phyloP scores from a whole-genome alignment of 2,113 vertebrate species.

The Semicossyphus pulcher region DNA sequence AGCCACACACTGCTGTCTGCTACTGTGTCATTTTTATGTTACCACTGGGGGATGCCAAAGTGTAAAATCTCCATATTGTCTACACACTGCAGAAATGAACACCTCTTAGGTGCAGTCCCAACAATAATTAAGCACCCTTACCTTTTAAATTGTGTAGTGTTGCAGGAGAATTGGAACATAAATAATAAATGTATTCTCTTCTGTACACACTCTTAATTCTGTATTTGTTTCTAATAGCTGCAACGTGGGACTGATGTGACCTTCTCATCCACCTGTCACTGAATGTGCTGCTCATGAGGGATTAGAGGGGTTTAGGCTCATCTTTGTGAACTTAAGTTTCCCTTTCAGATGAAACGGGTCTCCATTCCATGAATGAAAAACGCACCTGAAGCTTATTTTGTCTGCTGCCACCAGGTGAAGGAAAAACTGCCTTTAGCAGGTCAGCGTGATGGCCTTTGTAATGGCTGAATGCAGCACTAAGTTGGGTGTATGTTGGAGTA shows the following conservation, averaged over 20 bases:
- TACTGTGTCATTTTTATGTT: neutral
- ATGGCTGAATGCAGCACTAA: constrained; percentile 15
- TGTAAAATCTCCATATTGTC: neutral
- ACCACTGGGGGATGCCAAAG: constrained; percentile 29
- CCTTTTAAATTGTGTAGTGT: too few species aligned
- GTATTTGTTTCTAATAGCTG: constrained; percentile 2
- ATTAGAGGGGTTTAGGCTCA: constrained; percentile 14
- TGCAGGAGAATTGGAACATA: too few species aligned
- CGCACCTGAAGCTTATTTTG: constrained; percentile 28
- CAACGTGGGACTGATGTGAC: constrained; percentile 24
- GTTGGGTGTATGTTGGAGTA: constrained; percentile 45
- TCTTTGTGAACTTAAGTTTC: constrained; percentile 5
- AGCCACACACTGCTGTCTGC: too few species aligned
- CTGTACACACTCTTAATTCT: constrained; percentile 13
- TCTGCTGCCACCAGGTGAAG: neutral
- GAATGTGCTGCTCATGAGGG: constrained; percentile 1
- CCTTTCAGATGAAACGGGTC: neutral
- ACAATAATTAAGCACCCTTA: too few species aligned
- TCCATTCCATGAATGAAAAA: neutral
- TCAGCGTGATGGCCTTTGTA: constrained; percentile 38
- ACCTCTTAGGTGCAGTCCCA: neutral
- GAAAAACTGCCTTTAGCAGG: constrained; percentile 2
- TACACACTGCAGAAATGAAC: too few species aligned
- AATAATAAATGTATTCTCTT: too few species aligned
- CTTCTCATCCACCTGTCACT: constrained; percentile 6